phyloP scores from a whole-genome alignment of 1,140 invertebrate genomes.

The Dendrolimus kikuchii region DNA sequence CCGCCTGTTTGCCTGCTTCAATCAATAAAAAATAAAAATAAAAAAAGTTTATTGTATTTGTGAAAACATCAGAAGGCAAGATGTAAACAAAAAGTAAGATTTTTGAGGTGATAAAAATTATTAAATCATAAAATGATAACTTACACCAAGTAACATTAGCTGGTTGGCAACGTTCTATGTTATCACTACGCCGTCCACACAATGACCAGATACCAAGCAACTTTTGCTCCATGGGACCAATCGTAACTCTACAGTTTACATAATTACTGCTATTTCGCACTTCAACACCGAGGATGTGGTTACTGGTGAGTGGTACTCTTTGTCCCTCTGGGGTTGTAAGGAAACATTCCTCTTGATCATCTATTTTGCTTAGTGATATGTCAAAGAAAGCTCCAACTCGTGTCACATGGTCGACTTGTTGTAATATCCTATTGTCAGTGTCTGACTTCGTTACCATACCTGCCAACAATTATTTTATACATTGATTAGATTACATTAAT shows the following conservation, averaged over 20 bases:
- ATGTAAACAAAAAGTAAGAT: too few relatives aligned
- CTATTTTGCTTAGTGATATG: slow-evolving; percentile 11
- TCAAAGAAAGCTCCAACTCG: slow-evolving; percentile 10
- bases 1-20: too few relatives aligned
- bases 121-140: not conserved
- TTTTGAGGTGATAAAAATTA: too few relatives aligned
- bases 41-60: too few relatives aligned
- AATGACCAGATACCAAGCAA: slow-evolving; percentile 18
- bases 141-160: slow-evolving; percentile 17
- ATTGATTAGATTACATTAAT: too few relatives aligned
- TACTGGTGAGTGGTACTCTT: not conserved
- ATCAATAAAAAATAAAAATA: too few relatives aligned
- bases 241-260: slow-evolving; percentile 19
- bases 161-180: slow-evolving; percentile 11
- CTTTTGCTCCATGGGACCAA: slow-evolving; percentile 17
- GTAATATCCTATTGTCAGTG: not conserved
- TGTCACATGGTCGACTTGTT: slow-evolving; percentile 5
- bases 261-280: slow-evolving; percentile 9
- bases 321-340: slow-evolving; percentile 11
- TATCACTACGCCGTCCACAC: slow-evolving; percentile 8
- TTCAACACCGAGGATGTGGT: slow-evolving; percentile 7
- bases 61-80: too few relatives aligned
- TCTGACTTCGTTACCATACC: not conserved
- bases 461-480: too few relatives aligned
- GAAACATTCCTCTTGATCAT: slow-evolving; percentile 13